Base-by-base conservation (phyloP, 2,797 vertebrate genomes). In the Danio jaintianensis region DNA sequence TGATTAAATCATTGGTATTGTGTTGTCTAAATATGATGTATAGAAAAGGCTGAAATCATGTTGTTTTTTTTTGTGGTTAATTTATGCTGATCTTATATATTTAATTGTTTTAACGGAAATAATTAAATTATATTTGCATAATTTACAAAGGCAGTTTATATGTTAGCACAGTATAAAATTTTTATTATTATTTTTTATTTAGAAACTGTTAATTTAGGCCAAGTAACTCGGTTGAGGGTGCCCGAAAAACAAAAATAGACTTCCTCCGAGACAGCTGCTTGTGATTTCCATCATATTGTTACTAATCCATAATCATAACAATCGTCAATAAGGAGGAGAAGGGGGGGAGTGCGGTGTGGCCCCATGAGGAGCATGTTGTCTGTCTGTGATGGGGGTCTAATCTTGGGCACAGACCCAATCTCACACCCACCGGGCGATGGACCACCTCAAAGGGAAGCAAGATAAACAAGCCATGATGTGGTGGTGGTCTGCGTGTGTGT, bases 251-350 rank as follows among this genome's bases (percentile, higher is more conserved):
- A 48, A 79, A 68, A 66, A 73, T 59, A 56, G 36, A 42, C 47
- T 81, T 52, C 75, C 48, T 45, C 12, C 55, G 45, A 76, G 71
- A 79, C 74, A 80, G 80, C 61, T 83, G 76, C 63, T 59, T 13
- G 42, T 84, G 79, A 82, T 86, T 67, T 79, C 53, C 52, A 52
- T 87, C 62, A 87, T 83, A 83, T 78, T 87, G 80, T 86, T 78
- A 67, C 81, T 89, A 82, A 85, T 83, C 76, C 72, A 74, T 64
- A 83, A 64, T 77, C 68, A 62, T 83, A 79, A 71, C 63, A 63
- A 52, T 75, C 13, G 42, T 55, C 8, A 56, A 20, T 82, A 42
- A 45, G 20, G 53, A 22, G 66, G 72, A 18, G 20, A 80, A 77
- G 56, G 5, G 47, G 76, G 55, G 20, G 66, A 8, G 20, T 3